A percentile compares a stretch with the other conserved stretches of the same genome.
phyloP scores from a whole-genome alignment of 2,888 invertebrate genomes.

The Agrotis ipsilon region DNA sequence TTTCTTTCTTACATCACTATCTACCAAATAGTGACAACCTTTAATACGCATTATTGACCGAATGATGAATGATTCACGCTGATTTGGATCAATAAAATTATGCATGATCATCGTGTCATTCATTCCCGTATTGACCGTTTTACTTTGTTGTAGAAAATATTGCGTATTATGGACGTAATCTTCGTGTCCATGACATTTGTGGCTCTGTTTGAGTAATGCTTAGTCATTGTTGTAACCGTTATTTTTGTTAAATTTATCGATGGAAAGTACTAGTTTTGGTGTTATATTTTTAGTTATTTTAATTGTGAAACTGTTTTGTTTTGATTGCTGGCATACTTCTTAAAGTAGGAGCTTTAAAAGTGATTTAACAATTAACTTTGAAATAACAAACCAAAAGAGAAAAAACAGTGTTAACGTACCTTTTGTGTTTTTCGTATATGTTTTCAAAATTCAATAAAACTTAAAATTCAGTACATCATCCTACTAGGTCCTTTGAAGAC shows the following conservation, averaged over 20 bases:
- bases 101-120: conserved; percentile 88
- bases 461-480: no score
- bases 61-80: conserved; percentile 89
- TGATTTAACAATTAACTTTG: no score
- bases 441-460: no score
- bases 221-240: conserved; percentile 69
- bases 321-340: not conserved
- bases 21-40: conserved; percentile 78
- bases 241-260: conserved; percentile 47
- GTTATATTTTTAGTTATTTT: not conserved
- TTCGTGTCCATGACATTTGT: conserved; percentile 57
- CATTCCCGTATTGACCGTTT: conserved; percentile 84
- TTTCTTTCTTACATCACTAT: conserved; percentile 68
- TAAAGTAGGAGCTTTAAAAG: not conserved
- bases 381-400: no score
- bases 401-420: no score
- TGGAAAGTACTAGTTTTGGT: not conserved
- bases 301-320: not conserved
- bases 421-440: no score
- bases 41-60: conserved; percentile 85
- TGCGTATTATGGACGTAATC: conserved; percentile 66
- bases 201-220: conserved; percentile 50
- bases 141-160: conserved; percentile 75
- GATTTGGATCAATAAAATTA: conserved; percentile 90
- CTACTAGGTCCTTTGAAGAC: no score